Base-by-base conservation (phyloP, 2,113 vertebrate genomes). In the Globicephala melas region DNA sequence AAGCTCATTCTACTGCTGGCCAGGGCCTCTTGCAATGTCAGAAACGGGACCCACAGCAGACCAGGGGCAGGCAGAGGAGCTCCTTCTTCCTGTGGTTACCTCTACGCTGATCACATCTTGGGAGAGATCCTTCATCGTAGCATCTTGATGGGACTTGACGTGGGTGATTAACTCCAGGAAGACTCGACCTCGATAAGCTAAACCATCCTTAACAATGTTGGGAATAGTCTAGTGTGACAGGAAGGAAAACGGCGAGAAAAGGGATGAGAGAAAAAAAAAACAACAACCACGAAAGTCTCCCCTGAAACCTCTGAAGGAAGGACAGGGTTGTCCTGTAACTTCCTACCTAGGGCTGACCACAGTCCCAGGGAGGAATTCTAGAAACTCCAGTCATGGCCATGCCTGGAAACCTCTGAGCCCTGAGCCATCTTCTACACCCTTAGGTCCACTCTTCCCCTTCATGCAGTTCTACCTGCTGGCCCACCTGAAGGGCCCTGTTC, bases 121-220 rank as follows among this genome's bases (percentile, higher is more conserved):
- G n/a, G 94, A 26, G 8, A 98, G 53, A 38, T 87, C 4, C 2
- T 31, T 97, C 0, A 55, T 88, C 18, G 13, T 67, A 11, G 41
- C 18, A 15, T 95, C 73, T 0, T 70, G 76, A 0, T 25, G 44
- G n/a, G 53, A 15, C 5, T 71, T 96, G 65, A 36, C 2, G 2
- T 68, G 94, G 58, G 98, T 98, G 91, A 91, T 41, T 86, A 99
- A 38, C 88, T 99, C 98, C 94, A 99, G 68, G 50, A 99, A 98
- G 84, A 99, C 8, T 65, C 99, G 98, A 2, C 98, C 99, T 58
- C 88, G 96, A 14, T 98, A 99, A 3, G 79, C 80, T 73, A 94
- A 96, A 7, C 98, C 94, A 0, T 95, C 92, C 93, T 97, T 91
- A 60, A 97, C 74, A 11, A 28, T 3, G 38, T 31, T 0, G 2